Evolutionary conservation across 2,888 invertebrate genomes (phyloP).

Genomic region (Tupiocoris notatus): DNA sequence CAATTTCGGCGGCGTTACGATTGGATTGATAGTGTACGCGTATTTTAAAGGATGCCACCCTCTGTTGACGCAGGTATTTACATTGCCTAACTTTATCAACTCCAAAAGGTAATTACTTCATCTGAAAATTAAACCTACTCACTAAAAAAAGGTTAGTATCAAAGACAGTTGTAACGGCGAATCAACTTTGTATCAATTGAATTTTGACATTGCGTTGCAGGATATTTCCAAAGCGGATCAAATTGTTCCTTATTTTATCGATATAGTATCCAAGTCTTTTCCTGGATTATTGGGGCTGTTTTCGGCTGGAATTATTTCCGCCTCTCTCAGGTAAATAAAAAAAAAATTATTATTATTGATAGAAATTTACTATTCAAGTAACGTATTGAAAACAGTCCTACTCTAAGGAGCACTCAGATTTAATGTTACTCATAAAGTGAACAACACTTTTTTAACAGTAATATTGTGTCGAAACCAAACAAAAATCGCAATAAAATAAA

Average conservation of each 20-base stretch:
- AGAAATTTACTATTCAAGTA: too few relatives aligned
- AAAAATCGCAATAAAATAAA: too few relatives aligned
- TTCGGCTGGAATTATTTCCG: not conserved
- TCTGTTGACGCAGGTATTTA: not conserved
- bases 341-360: too few relatives aligned
- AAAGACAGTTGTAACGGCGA: too few relatives aligned
- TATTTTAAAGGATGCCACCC: constrained; percentile 14
- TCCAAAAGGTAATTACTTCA: not conserved
- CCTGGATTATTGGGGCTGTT: constrained; percentile 6
- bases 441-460: too few relatives aligned
- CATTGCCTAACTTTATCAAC: not conserved
- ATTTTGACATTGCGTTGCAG: not conserved
- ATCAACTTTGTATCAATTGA: not conserved
- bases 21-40: not conserved
- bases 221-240: not conserved
- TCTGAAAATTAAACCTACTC: not conserved
- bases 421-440: too few relatives aligned
- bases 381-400: too few relatives aligned
- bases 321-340: not conserved
- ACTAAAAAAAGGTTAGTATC: too few relatives aligned
- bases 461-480: too few relatives aligned
- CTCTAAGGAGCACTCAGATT: too few relatives aligned
- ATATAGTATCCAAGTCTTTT: not conserved
- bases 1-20: not conserved
- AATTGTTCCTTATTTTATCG: not conserved